Evolutionary conservation across 2,113 vertebrate species (phyloP).

Genomic region (Pygoscelis adeliae): DNA sequence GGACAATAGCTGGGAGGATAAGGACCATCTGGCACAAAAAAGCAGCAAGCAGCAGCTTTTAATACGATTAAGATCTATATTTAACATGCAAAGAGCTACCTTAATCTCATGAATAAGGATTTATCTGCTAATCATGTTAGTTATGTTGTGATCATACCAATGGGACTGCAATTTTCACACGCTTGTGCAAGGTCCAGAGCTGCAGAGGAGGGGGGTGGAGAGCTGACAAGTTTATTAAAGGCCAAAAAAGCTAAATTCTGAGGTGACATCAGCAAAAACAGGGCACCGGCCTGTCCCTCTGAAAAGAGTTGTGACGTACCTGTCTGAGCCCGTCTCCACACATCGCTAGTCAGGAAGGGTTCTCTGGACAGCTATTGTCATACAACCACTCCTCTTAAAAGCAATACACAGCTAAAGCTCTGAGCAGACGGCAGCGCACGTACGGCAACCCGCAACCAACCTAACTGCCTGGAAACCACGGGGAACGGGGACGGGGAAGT

Average conservation of each 20-base stretch:
- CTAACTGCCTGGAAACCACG: not conserved
- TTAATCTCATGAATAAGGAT: not conserved
- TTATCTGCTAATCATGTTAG: not conserved
- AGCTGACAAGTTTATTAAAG: fast-evolving
- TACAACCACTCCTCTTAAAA: not conserved
- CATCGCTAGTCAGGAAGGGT: fast-evolving
- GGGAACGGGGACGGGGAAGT: not conserved
- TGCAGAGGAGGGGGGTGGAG: not conserved
- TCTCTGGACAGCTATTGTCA: not conserved
- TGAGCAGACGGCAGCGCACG: not conserved
- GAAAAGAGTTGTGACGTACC: not conserved
- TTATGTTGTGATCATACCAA: not conserved
- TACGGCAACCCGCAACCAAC: not conserved
- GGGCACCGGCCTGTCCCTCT: too few relatives aligned
- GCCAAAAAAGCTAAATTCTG: not conserved
- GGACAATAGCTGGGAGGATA: not conserved
- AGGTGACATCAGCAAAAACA: not conserved
- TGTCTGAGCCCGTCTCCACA: not conserved
- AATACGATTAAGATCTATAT: not conserved
- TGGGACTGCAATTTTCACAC: fast-evolving
- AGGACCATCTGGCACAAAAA: conserved; percentile 10
- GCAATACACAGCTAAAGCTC: not conserved
- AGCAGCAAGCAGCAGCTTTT: not conserved
- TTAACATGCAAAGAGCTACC: not conserved
- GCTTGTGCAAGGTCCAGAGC: not conserved